Evolutionary conservation across 2,888 invertebrate species (phyloP), one percentile per base, ranked within the genome.

Genomic region (Eudemis profundana): DNA sequence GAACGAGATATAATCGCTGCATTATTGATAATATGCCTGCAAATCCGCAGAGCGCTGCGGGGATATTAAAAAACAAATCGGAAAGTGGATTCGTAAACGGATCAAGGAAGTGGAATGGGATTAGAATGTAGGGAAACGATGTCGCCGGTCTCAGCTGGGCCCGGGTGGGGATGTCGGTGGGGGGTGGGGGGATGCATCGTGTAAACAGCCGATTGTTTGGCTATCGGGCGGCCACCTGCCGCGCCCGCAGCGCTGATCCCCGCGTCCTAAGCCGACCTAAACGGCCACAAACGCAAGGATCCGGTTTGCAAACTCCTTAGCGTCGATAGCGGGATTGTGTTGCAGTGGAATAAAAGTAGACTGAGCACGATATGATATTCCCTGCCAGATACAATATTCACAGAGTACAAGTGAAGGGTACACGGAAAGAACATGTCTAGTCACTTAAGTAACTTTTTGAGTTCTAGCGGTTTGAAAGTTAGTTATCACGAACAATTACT

Each of bases 21-120:
- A 74, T 75, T 74, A 75, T 74, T 74, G 76, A 75, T 75, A 74
- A 69, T 64, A 60, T 57, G 66, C 59, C 62, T 60, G 62, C 65
- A 64, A 68, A 67, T 66, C 61, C 64, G 51, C 40, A 42, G 36
- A 56, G 27, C 21, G 66, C 49, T 53, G 49, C 21, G 38, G 50
- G 40, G 56, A 56, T 66, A 57, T 66, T 59, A 44, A 63, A 61
- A 67, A 66, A 59, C 36, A 60, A 67, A 54, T 33, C 53, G 7
- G 56, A 7, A 57, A 46, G 49, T n/a, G 29, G 49, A 61, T 56
- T 49, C 47, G 50, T 59, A 42, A 56, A 47, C 46, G 44, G 53
- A 27, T n/a, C 49, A 33, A 53, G 56, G 33, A 19, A 59, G 15
- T 49, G 36, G 23, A 33, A 47, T 50, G 46, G 51, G 62, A 59